Evolutionary conservation across 1,140 invertebrate species (phyloP).

Genomic region (Cydia splendana): DNA sequence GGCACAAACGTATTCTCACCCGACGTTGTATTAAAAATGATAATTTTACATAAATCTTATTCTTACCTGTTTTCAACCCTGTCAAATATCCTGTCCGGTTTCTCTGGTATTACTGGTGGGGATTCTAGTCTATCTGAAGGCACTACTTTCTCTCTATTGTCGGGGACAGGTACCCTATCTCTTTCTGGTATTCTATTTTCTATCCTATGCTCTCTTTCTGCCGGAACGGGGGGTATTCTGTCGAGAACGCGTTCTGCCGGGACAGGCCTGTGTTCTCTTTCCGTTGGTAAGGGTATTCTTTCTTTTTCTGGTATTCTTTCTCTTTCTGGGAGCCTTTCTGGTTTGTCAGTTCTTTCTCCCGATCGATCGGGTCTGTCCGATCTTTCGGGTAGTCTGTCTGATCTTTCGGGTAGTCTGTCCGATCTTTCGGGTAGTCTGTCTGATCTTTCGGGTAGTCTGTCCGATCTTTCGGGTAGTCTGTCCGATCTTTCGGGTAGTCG

Average conservation of each 20-base stretch:
- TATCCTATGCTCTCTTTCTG: slow-evolving; percentile 32
- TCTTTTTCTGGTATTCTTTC: slow-evolving; percentile 26
- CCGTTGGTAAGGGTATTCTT: slow-evolving; percentile 37
- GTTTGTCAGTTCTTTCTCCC: slow-evolving; percentile 23
- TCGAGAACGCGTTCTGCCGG: slow-evolving; percentile 9
- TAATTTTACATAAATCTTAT: too few species aligned
- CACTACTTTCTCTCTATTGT: slow-evolving; percentile 14
- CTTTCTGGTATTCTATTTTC: slow-evolving; percentile 18
- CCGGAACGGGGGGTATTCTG: slow-evolving; percentile 38
- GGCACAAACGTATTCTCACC: too few species aligned
- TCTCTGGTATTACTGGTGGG: slow-evolving; percentile 59
- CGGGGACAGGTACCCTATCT: not conserved
- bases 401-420: too few species aligned
- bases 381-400: slow-evolving; percentile 42
- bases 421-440: too few species aligned
- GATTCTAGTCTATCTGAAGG: slow-evolving; percentile 40
- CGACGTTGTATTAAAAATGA: too few species aligned
- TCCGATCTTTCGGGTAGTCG: slow-evolving; percentile 35
- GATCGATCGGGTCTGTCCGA: slow-evolving; percentile 34
- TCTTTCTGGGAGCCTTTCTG: slow-evolving; percentile 17
- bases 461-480: slow-evolving; percentile 32
- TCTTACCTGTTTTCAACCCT: slow-evolving; percentile 50
- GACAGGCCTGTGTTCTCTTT: slow-evolving; percentile 38
- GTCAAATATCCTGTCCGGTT: slow-evolving; percentile 50
- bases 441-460: slow-evolving; percentile 32